These are phyloP conservation scores for Lepidonotus clava DNA, from an alignment of 2,888 invertebrate species.

Conservation along the genomic window DNA sequence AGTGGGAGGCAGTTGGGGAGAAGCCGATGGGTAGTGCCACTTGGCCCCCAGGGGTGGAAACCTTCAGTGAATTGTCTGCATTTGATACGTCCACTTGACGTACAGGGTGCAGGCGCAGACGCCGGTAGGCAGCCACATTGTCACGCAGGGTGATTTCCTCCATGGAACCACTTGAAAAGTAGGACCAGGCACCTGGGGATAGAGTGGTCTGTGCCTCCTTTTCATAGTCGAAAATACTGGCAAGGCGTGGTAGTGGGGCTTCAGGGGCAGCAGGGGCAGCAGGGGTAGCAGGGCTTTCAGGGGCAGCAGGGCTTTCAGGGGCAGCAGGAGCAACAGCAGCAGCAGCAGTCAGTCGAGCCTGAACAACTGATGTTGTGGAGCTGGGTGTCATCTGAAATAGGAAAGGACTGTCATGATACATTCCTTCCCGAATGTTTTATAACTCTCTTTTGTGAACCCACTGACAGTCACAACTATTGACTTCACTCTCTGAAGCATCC, in stretches of 20 bases:
- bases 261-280: background rate
- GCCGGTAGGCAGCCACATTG: constrained; percentile 23
- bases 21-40: background rate
- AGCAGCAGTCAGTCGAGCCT: too few species aligned
- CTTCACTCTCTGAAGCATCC: too few species aligned
- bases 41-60: background rate
- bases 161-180: constrained; percentile 25
- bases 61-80: background rate
- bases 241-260: background rate
- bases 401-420: too few species aligned
- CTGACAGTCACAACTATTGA: too few species aligned
- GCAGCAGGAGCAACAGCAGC: too few species aligned
- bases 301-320: background rate
- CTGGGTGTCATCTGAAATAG: too few species aligned
- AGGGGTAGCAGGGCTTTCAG: too few species aligned
- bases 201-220: background rate
- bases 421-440: too few species aligned
- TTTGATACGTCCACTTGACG: background rate
- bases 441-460: too few species aligned
- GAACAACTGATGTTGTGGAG: too few species aligned
- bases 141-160: constrained; percentile 16
- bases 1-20: background rate
- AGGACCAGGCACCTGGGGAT: background rate
- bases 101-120: background rate
- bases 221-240: background rate